These are phyloP conservation scores for Tanytarsus gracilentus DNA, from an alignment of 2,888 invertebrate species.

Conservation along the genomic window DNA sequence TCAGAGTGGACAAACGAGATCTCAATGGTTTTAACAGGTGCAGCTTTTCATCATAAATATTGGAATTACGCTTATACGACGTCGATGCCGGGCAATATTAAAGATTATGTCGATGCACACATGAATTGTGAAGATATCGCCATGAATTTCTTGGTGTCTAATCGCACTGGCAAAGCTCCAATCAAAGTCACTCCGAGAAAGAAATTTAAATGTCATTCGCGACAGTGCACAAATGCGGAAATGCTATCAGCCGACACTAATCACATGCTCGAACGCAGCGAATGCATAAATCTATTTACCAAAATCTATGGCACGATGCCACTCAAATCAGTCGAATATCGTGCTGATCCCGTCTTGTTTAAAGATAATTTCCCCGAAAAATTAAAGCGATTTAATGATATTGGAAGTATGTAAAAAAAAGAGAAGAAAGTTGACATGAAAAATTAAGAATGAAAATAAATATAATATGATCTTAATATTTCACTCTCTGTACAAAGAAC, in stretches of 20 bases:
- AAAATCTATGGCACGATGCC: constrained; percentile 81
- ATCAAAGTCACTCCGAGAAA: constrained; percentile 92
- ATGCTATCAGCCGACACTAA: constrained; percentile 87
- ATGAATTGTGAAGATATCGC: constrained; percentile 99
- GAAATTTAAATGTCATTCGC: constrained; percentile 83
- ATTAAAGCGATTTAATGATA: constrained; percentile 77
- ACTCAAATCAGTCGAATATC: constrained; percentile 76
- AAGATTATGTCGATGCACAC: constrained; percentile 84
- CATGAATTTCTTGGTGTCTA: constrained; percentile 94
- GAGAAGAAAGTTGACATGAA: background rate
- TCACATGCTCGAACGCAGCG: constrained; percentile 87
- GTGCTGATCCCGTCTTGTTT: constrained; percentile 91
- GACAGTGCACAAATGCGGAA: constrained; percentile 82
- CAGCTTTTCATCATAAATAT: constrained; percentile 93
- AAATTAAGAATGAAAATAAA: background rate
- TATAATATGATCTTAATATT: background rate
- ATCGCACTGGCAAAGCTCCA: constrained; percentile 86
- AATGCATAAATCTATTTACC: constrained; percentile 75
- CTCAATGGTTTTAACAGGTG: constrained; percentile 93
- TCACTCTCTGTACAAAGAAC: background rate
- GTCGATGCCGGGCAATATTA: constrained; percentile 74
- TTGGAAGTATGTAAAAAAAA: constrained; percentile 84
- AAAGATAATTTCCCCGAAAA: constrained; percentile 76
- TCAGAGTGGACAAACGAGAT: constrained; percentile 92
- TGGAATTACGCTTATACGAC: constrained; percentile 93